phyloP scores from a whole-genome alignment of 2,113 vertebrate species.

The Trinectes maculatus region DNA sequence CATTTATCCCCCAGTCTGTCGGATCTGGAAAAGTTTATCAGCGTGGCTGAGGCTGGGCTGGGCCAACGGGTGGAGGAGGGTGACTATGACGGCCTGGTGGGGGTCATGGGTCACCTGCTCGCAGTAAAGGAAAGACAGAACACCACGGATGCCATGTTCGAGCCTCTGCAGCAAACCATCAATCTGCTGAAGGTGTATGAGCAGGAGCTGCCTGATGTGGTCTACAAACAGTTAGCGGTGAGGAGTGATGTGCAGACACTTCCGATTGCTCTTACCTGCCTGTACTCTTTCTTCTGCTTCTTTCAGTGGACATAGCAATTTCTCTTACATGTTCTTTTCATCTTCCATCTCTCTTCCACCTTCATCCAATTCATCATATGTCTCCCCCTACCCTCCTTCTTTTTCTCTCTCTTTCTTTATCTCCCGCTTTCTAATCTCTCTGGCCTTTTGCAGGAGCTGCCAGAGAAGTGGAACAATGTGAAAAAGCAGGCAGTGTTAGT shows the following conservation, averaged over 20 bases:
- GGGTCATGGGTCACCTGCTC: conserved; percentile 89
- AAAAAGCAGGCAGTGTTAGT: conserved; percentile 86
- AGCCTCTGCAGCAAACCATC: conserved; percentile 90
- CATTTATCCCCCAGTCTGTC: conserved; percentile 81
- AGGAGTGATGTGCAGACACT: conserved; percentile 12
- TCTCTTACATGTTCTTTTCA: conserved; percentile 15
- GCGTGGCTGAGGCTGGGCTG: conserved; percentile 77
- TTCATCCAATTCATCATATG: conserved; percentile 33
- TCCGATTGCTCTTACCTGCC: not conserved
- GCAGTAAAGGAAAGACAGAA: conserved; percentile 89
- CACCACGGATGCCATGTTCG: conserved; percentile 89
- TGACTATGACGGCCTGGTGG: conserved; percentile 85
- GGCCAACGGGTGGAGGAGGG: conserved; percentile 85
- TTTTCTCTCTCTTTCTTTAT: conserved; percentile 1
- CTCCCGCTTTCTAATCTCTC: conserved; percentile 2
- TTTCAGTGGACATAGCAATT: conserved; percentile 13
- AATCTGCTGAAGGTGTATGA: conserved; percentile 89
- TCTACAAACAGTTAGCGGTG: conserved; percentile 91
- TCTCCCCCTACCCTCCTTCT: conserved; percentile 1
- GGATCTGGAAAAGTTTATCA: conserved; percentile 88
- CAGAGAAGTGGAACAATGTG: conserved; percentile 89
- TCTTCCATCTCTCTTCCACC: conserved; percentile 7
- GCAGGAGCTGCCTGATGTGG: conserved; percentile 87
- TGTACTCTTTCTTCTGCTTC: conserved; percentile 4
- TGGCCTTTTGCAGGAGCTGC: conserved; percentile 84